Base-by-base conservation (phyloP, 2,797 vertebrate genomes). In the Silurus aristotelis region DNA sequence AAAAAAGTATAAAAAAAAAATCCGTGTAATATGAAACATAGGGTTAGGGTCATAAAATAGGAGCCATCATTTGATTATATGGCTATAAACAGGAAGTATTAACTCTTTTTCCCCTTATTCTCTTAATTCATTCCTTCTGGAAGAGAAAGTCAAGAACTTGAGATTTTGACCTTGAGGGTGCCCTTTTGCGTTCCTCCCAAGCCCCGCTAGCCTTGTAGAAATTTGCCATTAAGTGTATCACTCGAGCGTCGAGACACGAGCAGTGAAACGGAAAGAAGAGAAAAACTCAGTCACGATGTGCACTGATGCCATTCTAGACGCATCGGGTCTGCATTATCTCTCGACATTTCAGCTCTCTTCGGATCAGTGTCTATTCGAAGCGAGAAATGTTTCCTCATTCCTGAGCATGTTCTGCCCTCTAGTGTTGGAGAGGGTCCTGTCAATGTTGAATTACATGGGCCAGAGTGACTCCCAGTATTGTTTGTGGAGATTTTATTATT, bases 381-480 rank as follows among this genome's bases (percentile, higher is more conserved):
- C 31, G 48, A 63, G 31, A 63, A 63, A 46, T 38, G 20, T 25
- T 17, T 19, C 43, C 60, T n/a, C 13, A 25, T 80, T 66, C 61
- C 13, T 80, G 61, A 19, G 27, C 43, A 20, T 52, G 3, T 66
- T 64, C 61, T 66, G 78, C 78, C 78, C 61, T 66, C 78, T 80
- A 80, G 78, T 80, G 78, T 52, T 66, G 17, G 4, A 6, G 25
- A 10, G 14, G 14, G 3, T 48, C 48, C 38, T 6, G 43, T 80
- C 61, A 12, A 3, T 12, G 15, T 71, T 71, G 43, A 71, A 7
- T 71, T 1, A 56, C 13, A 31, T 19, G 14, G 6, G 5, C 8
- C 1, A 3, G 1, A 4, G 38, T 38, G 38, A 38, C 38, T 38
- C 3, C 38, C 38, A 38, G 38, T 38, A 38, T 38, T 38, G 38